Evolutionary conservation across 2,797 vertebrate species (phyloP).

Genomic region (Acanthopagrus latus): DNA sequence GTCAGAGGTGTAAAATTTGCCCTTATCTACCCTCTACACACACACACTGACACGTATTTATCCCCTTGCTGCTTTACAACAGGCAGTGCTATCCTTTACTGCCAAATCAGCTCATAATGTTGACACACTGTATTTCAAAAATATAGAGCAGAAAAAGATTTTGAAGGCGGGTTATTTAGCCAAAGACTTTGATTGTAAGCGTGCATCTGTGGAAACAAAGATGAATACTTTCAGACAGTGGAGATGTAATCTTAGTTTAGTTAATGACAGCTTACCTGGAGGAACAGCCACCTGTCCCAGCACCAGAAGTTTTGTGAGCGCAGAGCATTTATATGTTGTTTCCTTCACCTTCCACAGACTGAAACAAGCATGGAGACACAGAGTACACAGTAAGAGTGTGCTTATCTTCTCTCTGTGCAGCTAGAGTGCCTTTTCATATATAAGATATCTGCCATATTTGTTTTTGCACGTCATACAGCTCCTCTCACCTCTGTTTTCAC

Average conservation of each 20-base stretch:
- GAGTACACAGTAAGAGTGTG: neutral
- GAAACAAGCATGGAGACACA: neutral
- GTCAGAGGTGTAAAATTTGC: slow-evolving; percentile 63
- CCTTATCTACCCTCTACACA: slow-evolving; percentile 57
- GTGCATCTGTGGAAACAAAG: slow-evolving; percentile 4
- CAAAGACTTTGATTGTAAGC: neutral
- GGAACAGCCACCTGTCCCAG: neutral
- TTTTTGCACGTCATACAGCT: slow-evolving; percentile 16
- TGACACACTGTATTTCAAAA: slow-evolving; percentile 47
- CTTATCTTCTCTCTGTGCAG: slow-evolving; percentile 5
- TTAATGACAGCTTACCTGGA: slow-evolving; percentile 16
- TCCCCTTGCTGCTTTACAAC: slow-evolving; percentile 41
- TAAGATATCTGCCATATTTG: slow-evolving; percentile 5
- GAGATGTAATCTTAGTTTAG: slow-evolving; percentile 16
- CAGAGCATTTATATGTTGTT: neutral
- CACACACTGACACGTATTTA: slow-evolving; percentile 10
- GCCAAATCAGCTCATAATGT: slow-evolving; percentile 54
- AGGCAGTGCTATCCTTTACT: slow-evolving; percentile 42
- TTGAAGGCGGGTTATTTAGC: slow-evolving; percentile 32
- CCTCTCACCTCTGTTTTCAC: neutral
- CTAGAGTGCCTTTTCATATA: neutral
- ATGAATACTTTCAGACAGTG: neutral
- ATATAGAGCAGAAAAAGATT: slow-evolving; percentile 11
- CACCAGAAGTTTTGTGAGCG: neutral
- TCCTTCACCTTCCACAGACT: neutral